phyloP scores from a whole-genome alignment of 2,888 invertebrate genomes.

The Pycnomerus fuliginosus region DNA sequence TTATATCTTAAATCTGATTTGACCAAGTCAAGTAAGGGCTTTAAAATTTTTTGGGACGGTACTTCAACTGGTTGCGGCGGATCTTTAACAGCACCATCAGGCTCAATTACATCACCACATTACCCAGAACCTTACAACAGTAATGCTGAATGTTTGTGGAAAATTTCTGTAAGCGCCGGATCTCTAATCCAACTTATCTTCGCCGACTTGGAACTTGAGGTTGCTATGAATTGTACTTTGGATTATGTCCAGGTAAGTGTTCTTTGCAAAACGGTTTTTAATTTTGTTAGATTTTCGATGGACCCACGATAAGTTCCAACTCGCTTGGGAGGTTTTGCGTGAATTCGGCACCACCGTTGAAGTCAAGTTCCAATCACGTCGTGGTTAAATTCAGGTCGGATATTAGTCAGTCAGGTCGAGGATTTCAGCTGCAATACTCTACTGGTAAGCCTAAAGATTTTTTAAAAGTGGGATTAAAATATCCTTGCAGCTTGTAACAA shows the following conservation, averaged over 20 bases:
- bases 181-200: conserved; percentile 66
- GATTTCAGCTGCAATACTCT: not conserved
- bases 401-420: not conserved
- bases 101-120: conserved; percentile 80
- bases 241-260: conserved; percentile 67
- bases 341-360: not conserved
- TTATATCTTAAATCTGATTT: conserved; percentile 76
- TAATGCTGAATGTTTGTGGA: conserved; percentile 78
- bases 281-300: no score
- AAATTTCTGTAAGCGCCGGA: conserved; percentile 70
- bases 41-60: conserved; percentile 69
- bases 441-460: no score
- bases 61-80: conserved; percentile 79
- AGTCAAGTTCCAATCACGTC: not conserved
- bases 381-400: not conserved
- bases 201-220: conserved; percentile 72
- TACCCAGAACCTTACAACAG: conserved; percentile 67
- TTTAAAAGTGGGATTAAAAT: no score
- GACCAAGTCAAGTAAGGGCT: conserved; percentile 65
- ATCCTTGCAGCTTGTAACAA: conserved; percentile 61
- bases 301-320: conserved; percentile 56
- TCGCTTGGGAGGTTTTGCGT: conserved; percentile 34
- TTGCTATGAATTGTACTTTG: conserved; percentile 58
- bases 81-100: conserved; percentile 64
- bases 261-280: no score